These are phyloP conservation scores for Nesogale talazaci DNA, from an alignment of 2,113 vertebrate genomes.

Conservation along the genomic window DNA sequence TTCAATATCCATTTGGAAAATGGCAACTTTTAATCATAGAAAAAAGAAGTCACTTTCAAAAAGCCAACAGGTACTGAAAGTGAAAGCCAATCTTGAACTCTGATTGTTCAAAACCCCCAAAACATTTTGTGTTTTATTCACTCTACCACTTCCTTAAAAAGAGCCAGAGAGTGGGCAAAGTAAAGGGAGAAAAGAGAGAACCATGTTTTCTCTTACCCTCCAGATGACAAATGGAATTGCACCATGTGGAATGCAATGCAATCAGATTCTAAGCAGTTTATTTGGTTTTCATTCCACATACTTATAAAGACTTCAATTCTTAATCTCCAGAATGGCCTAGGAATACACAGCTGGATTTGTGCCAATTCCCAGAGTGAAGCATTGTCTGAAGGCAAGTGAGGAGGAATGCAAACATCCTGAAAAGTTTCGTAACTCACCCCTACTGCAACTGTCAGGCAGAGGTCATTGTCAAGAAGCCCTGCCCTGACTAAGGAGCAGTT, in stretches of 20 bases:
- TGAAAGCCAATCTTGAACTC: neutral
- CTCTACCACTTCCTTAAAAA: neutral
- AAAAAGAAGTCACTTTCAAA: neutral
- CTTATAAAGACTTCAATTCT: neutral
- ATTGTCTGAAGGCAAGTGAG: neutral
- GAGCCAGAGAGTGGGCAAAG: neutral
- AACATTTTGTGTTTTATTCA: neutral
- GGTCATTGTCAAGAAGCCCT: neutral
- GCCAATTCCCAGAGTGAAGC: neutral
- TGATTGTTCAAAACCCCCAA: neutral
- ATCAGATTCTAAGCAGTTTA: neutral
- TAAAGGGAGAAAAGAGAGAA: neutral
- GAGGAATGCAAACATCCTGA: slow-evolving; percentile 17
- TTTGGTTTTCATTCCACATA: slow-evolving; percentile 57
- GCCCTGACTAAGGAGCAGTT: neutral
- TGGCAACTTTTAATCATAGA: neutral
- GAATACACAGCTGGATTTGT: neutral
- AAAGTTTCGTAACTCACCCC: neutral
- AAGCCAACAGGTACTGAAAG: neutral
- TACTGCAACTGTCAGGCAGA: neutral
- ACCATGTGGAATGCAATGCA: neutral
- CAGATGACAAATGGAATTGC: slow-evolving; percentile 2
- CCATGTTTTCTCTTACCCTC: neutral
- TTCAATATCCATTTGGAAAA: neutral
- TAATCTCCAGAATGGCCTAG: neutral